Base-by-base conservation (phyloP, 1,140 invertebrate species). In the Heliconius hewitsoni region DNA sequence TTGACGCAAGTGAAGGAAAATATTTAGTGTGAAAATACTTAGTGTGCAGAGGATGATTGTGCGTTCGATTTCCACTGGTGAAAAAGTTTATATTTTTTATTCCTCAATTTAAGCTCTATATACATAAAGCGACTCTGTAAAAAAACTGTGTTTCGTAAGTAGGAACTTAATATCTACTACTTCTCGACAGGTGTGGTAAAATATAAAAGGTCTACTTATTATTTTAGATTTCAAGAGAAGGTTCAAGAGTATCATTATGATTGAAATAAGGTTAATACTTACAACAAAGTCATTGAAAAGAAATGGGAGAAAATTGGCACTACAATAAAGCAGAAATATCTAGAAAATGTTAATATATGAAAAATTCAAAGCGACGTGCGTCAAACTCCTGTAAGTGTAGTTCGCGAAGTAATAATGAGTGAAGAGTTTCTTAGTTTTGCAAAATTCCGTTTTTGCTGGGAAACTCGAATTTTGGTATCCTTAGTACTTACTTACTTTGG, bases 401-500 rank as follows among this genome's bases (percentile, higher is more conserved):
- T 66, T 66, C 60, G 23, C 60, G 60, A 66, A 66, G 60, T 66
- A 66, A 30, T 66, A 66, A 66, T 66, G 60, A 66, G 60, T 57
- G 55, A 30, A 66, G 60, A 27, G 60, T 66, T 66, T 66, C 60
- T 27, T 27, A 66, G 60, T 66, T 66, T 66, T 30, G 60, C 60
- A 66, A 66, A 66, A 27, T 66, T 66, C 27, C 9, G 60, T 66
- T 66, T 66, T 66, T 66, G 60, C 60, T 66, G 27, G 60, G 23
- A 66, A 52, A 66, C 60, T 66, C 27, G 9, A 66, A 66, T 66
- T 66, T 30, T 30, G 60, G 60, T 66, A 66, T 66, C 60, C 27
- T 66, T 66, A 46, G 42, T 46, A 46, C 9, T 9, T 66, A 30
- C 23, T 66, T 66, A 66, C 60, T 66, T 66, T 30, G 60, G 60